A percentile compares a stretch with the other conserved stretches of the same genome.
phyloP scores from a whole-genome alignment of 2,888 invertebrate genomes.

The Drosophila lacicola region DNA sequence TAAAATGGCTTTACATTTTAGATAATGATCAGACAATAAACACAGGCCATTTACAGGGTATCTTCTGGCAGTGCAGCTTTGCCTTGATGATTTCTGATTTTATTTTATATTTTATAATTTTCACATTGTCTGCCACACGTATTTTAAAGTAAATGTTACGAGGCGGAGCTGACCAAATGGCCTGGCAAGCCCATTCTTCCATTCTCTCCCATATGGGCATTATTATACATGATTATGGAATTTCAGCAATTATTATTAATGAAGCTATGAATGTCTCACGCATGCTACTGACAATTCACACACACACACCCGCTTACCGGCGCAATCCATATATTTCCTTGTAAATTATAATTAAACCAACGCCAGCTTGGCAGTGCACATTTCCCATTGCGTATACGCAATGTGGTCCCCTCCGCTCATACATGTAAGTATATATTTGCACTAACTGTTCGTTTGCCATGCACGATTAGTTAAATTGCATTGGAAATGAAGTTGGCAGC shows the following conservation, averaged over 20 bases:
- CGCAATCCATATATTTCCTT: constrained; percentile 18
- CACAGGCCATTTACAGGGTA: background rate
- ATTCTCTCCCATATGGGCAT: constrained; percentile 5
- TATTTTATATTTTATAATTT: constrained; percentile 35
- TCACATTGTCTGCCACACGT: constrained; percentile 32
- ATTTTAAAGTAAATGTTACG: constrained; percentile 37
- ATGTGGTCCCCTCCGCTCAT: background rate
- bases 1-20: too few species aligned
- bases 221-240: constrained; percentile 52
- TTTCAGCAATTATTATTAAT: constrained; percentile 60
- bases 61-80: background rate
- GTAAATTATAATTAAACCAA: constrained; percentile 50
- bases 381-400: constrained; percentile 36
- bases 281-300: constrained; percentile 21
- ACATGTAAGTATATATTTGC: background rate
- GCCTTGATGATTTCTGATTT: background rate
- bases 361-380: constrained; percentile 11
- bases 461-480: constrained; percentile 40
- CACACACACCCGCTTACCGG: constrained; percentile 7
- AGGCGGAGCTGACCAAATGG: constrained; percentile 34
- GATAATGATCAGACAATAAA: too few species aligned
- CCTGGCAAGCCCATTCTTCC: constrained; percentile 1
- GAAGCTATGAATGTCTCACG: constrained; percentile 40
- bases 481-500: constrained; percentile 30
- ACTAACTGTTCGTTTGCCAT: constrained; percentile 18